Evolutionary conservation across 2,113 vertebrate species (phyloP), one percentile per base, ranked within the genome.

Genomic region (Periophthalmodon schlosseri): DNA sequence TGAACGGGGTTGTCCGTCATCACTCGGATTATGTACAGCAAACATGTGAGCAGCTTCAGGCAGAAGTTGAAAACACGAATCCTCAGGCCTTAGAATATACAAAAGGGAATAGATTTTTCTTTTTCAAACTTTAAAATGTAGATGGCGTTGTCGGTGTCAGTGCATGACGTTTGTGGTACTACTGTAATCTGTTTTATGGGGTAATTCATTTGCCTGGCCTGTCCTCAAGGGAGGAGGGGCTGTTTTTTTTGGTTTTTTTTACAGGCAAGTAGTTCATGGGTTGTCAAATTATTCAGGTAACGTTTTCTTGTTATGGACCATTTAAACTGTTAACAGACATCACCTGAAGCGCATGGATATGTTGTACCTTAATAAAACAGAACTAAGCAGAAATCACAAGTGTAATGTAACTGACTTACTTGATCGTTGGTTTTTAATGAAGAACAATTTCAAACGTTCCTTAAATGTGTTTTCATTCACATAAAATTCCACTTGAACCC

Each of bases 61-160:
- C 94, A 98, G 90, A 99, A 97, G 93, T 97, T 98, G 89, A 99
- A 97, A 67, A 99, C 93, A 20, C 97, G 96, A 70, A 99, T 98
- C 91, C 97, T 91, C 69, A 99, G 93, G 83, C 97, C 97, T 99
- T 83, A 0, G 20, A 56, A 79, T 54, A 3, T 0, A 72, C 14
- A 65, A 15, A 69, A 15, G 23, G 4, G 16, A 34, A 15, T 39
- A 36, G 0, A 0, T 4, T 18, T 20, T 52, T 18, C 7, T 18
- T 20, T 18, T 52, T 16, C 5, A 52, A 18, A 16, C 5, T 4
- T 52, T 1, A 52, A 20, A 20, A 56, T 56, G 20, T 20, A 54
- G n/a, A n/a, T 54, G 50, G 7, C 39, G 10, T 2, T 44, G 39
- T 2, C 18, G 56, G 21, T 24, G 23, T 58, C 28, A 21, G 21